Evolutionary conservation across 2,888 invertebrate genomes (phyloP), one percentile per base, ranked within the genome.

Genomic region (Cenopis cana): DNA sequence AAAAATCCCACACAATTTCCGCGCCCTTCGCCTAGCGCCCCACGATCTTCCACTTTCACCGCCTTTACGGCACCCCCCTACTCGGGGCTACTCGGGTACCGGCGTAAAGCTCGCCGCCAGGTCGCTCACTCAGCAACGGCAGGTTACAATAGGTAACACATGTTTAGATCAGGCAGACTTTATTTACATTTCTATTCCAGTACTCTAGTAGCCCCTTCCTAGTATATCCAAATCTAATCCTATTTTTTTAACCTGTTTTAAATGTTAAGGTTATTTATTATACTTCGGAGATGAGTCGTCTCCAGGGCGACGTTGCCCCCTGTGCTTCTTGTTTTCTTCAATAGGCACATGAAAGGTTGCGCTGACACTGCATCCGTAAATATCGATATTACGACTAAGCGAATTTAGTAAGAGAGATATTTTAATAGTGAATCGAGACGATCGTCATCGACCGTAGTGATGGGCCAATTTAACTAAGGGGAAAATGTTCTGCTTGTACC

Each of bases 191-290:
- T 79, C 76, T 80, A 76, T 61, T 81, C 83, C 86, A 82, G 79
- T 83, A 83, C 85, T 85, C 71, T 76, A 86, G 81, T 83, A 86
- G 88, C 79, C 77, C 75, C 79, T 79, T 79, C 78, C 80, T 85
- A 81, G 84, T 88, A 88, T 90, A 91, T 90, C 93, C 93, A 92
- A 89, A 84, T 91, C 90, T 91, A 91, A 89, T 92, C 92, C 93
- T 93, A 92, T 93, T 93, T 93, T 93, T 93, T 93, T 93, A 93
- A 87, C 90, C 93, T 92, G 86, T 93, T 93, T 92, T 91, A 88
- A 89, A 89, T 87, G 86, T 90, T 93, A 93, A 91, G 91, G 83
- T 87, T 89, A 82, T 70, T 90, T 89, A 82, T 55, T 90, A 91
- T 90, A 89, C 84, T 89, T 90, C 85, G 75, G 84, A 86, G 85